Base-by-base conservation (phyloP, 2,113 vertebrate species). In the Tursiops truncatus region DNA sequence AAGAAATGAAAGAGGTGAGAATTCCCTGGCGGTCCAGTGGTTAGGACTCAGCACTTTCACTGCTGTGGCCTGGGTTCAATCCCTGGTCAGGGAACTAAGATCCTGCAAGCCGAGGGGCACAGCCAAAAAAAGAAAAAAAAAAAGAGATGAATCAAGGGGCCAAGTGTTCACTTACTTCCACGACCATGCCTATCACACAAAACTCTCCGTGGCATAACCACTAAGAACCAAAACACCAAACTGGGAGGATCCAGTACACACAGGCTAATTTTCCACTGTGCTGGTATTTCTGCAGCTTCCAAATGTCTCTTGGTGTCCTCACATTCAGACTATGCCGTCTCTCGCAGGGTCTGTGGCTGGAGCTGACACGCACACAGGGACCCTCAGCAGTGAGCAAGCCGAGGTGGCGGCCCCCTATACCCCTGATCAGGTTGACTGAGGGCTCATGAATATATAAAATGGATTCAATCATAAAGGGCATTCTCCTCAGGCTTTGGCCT, bases 401-500 rank as follows among this genome's bases (percentile, higher is more conserved):
- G 4, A 9, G 4, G 2, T 1, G 74, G 44, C 10, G 67, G 56
- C 56, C 89, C 89, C 23, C 3, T 15, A 0, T 23, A 60, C 76
- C 53, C 80, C 60, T 73, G 73, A 28, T 33, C n/a, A 62, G 82
- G 58, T 58, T 88, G 36, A 44, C 5, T 31, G 74, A 89, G 86
- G 86, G 47, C 13, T 82, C 41, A 4, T 9, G 89, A n/a, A 56
- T 12, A 88, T 15, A 14, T 56, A 84, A 76, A 58, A 11, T 25
- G 53, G 65, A 50, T 36, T 60, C 33, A 26, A 8, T 63, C 38
- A 77, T 17, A 63, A 82, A 96, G 26, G 44, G 47, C 47, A 9
- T 9, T 31, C 23, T 63, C 28, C 60, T 56, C n/a, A 31, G 79
- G 80, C 73, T 80, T 80, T 73, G 88, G 79, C 68, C 67, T 94